Percentiles rank a stretch among this genome's conserved stretches.
phyloP scores from a whole-genome alignment of 2,113 vertebrate genomes.

The Uria aalge region DNA sequence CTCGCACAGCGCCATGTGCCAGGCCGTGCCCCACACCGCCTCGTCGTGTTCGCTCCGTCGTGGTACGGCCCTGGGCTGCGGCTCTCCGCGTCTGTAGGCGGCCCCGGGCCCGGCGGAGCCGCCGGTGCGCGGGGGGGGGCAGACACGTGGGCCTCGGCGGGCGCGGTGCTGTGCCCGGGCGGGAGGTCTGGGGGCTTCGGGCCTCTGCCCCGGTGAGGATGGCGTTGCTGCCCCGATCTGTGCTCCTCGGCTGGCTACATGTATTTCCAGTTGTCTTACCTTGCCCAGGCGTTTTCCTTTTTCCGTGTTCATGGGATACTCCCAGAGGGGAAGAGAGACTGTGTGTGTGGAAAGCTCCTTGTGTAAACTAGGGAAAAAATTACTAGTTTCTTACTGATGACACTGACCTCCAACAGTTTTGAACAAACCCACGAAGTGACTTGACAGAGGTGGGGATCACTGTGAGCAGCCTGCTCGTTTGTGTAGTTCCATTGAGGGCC shows the following conservation, averaged over 20 bases:
- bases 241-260: background rate
- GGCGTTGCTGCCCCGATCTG: fast-evolving
- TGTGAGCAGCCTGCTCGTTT: background rate
- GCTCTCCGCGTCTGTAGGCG: no score
- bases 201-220: background rate
- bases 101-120: background rate
- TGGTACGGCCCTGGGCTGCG: background rate
- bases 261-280: fast-evolving
- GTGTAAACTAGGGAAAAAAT: background rate
- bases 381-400: fast-evolving
- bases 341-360: background rate
- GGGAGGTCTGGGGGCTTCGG: fast-evolving
- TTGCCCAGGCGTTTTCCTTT: background rate
- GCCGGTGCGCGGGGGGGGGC: background rate
- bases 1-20: background rate
- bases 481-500: background rate
- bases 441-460: background rate
- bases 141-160: background rate
- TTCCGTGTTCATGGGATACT: fast-evolving
- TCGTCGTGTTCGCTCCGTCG: background rate
- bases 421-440: background rate
- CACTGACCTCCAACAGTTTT: background rate
- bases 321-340: background rate
- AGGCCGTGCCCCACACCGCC: background rate
- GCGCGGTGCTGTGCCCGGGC: background rate